phyloP scores from a whole-genome alignment of 2,797 vertebrate species.

The Mergus octosetaceus region DNA sequence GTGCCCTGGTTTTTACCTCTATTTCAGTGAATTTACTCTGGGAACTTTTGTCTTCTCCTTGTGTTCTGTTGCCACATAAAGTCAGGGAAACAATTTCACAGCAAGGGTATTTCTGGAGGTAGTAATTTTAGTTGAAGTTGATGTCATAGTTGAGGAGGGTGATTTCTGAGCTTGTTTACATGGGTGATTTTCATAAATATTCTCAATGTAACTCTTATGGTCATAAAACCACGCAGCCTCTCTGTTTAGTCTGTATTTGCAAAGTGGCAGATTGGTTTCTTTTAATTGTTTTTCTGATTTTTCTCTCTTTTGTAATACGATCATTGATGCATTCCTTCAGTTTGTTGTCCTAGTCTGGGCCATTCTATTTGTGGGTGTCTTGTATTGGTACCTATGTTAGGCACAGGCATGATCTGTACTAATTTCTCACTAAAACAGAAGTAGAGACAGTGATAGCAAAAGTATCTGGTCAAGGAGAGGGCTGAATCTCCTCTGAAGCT shows the following conservation, averaged over 20 bases:
- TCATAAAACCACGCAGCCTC: background rate
- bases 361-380: background rate
- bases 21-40: background rate
- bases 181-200: background rate
- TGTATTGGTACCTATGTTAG: background rate
- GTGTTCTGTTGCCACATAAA: background rate
- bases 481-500: background rate
- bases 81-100: background rate
- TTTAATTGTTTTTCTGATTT: too few relatives aligned
- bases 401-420: background rate
- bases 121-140: background rate
- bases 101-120: background rate
- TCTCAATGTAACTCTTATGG: background rate
- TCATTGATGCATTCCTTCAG: accelerated
- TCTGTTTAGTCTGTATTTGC: background rate
- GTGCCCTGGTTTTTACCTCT: background rate
- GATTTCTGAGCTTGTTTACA: background rate
- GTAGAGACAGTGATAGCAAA: background rate
- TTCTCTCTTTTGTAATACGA: background rate
- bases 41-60: background rate
- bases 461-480: background rate
- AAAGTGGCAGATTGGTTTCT: background rate
- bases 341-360: background rate
- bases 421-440: background rate
- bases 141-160: background rate